Base-by-base conservation (phyloP, 2,888 invertebrate genomes). In the Mechanitis messenoides region DNA sequence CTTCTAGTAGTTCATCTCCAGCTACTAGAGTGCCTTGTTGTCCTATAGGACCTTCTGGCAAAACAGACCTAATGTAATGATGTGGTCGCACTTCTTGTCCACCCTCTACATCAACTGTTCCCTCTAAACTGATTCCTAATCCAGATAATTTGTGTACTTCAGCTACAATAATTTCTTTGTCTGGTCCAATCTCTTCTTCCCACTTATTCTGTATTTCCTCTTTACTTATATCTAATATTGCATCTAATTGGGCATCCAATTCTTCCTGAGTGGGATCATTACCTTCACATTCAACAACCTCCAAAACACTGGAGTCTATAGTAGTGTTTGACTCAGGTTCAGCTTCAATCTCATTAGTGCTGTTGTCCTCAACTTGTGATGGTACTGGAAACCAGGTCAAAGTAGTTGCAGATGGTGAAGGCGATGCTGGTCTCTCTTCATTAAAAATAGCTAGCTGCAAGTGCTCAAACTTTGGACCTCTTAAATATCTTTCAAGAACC, bases 31-130 rank as follows among this genome's bases (percentile, higher is more conserved):
- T 93, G 2, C 96, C 97, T 79, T 97, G 97, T 71, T 94, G 92
- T 1, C 98, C 99, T 0, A 99, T 98, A 0, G 99, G 99, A 3
- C 99, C 99, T 78, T 98, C 97, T 7, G 97, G 95, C 64, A 98
- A 92, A 71, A 99, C 98, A 45, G 97, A 97, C 70, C 99, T 93
- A 74, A 99, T 98, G 80, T 98, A 99, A 89, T 99, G 99, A 89
- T 98, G 98, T n/a, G 99, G 99, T 72, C 98, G 93, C 50, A 98
- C 94, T 90, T 99, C 99, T 71, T 96, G 93, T 2, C 99, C 99
- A 72, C 96, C 95, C 87, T 99, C 98, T 33, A 99, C 98, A 79
- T 99, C 99, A 12, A 98, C 99, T 0, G 99, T 99, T 45, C 99
- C 99, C 88, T 99, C 98, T 68, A 99, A 92, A 82, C 98, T 98